Evolutionary conservation across 2,888 invertebrate genomes (phyloP).

Genomic region (Stramonita haemastoma): DNA sequence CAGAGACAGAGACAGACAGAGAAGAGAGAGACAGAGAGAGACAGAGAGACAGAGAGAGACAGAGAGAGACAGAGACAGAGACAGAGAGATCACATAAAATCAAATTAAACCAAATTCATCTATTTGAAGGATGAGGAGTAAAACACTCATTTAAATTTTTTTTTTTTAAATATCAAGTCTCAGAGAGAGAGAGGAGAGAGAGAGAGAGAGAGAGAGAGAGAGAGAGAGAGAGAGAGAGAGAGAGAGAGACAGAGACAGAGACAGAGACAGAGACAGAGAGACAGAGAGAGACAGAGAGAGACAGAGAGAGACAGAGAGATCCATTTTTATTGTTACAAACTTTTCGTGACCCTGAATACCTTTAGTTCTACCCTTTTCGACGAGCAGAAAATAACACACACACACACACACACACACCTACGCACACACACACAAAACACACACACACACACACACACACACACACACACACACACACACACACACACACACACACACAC

Average conservation of each 20-base stretch:
- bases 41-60: too few relatives aligned
- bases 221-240: neutral
- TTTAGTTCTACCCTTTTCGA: neutral
- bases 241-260: constrained; percentile 8
- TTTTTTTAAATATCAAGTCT: too few relatives aligned
- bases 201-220: too few relatives aligned
- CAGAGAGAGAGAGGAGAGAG: too few relatives aligned
- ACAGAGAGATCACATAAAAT: too few relatives aligned
- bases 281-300: constrained; percentile 17
- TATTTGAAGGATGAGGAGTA: too few relatives aligned
- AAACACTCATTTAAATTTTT: too few relatives aligned
- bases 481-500: neutral
- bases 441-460: neutral
- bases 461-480: neutral
- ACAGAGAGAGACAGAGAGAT: neutral
- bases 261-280: constrained; percentile 14
- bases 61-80: too few relatives aligned
- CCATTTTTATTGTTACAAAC: neutral
- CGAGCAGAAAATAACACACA: neutral
- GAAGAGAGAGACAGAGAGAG: too few relatives aligned
- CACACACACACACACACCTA: constrained; percentile 3
- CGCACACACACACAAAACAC: constrained; percentile 10
- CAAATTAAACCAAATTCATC: too few relatives aligned
- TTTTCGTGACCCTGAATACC: neutral
- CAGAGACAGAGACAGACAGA: too few relatives aligned